Evolutionary conservation across 2,113 vertebrate genomes (phyloP).

Genomic region (Corvus hawaiiensis): DNA sequence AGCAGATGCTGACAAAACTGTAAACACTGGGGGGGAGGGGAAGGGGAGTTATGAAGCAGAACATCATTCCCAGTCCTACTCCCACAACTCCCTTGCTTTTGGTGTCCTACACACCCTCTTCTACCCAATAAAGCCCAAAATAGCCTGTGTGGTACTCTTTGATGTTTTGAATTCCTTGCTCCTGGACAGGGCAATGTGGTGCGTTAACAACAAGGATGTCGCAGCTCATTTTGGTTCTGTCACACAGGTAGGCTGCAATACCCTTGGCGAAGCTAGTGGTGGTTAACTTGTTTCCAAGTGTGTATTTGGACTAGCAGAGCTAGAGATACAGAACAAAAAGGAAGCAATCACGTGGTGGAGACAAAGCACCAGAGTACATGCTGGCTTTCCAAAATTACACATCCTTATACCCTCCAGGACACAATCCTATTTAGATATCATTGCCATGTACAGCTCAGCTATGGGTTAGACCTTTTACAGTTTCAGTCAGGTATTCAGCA

Average conservation of each 20-base stretch:
- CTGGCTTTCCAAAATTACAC: background rate
- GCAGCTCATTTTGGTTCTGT: background rate
- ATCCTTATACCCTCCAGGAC: background rate
- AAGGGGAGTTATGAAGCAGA: background rate
- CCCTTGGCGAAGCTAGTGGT: background rate
- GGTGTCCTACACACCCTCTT: background rate
- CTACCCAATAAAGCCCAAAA: background rate
- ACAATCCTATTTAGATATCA: background rate
- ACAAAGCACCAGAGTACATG: background rate
- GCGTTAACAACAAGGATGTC: background rate
- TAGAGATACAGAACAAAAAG: background rate
- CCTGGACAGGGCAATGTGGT: background rate
- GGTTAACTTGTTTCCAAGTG: background rate
- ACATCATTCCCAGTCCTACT: background rate
- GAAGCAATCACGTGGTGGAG: background rate
- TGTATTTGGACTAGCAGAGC: background rate
- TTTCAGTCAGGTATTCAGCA: background rate
- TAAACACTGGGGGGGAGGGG: background rate
- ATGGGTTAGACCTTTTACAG: background rate
- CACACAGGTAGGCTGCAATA: background rate
- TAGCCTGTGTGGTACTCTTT: no score
- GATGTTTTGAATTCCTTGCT: background rate
- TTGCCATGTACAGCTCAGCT: background rate
- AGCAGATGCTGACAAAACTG: background rate
- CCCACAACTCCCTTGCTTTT: background rate